These are phyloP conservation scores for Dasyprocta punctata DNA, from an alignment of 2,113 vertebrate genomes.

Conservation along the genomic window DNA sequence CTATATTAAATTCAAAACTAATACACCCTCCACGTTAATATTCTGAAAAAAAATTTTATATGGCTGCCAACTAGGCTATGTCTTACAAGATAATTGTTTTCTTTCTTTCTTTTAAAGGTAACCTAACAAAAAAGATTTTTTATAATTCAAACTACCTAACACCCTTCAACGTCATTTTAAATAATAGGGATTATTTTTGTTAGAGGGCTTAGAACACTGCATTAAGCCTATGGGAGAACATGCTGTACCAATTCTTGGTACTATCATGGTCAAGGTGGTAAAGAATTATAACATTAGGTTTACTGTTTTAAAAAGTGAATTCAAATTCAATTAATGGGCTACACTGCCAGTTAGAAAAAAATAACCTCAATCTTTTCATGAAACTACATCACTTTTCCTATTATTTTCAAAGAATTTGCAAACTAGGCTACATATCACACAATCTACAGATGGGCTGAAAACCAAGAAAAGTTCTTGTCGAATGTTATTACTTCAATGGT, in stretches of 20 bases:
- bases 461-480: neutral
- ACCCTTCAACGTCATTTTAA: neutral
- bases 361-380: neutral
- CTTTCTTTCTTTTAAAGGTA: neutral
- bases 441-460: neutral
- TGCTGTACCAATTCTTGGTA: neutral
- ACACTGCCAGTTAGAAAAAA: neutral
- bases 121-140: neutral
- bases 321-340: neutral
- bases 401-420: neutral
- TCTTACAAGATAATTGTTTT: neutral
- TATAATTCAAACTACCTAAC: neutral
- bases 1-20: neutral
- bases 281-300: neutral
- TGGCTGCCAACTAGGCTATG: neutral
- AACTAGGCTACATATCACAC: neutral
- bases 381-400: neutral
- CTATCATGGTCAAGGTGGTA: neutral
- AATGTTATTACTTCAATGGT: neutral
- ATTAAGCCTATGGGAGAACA: neutral
- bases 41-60: conserved; percentile 38
- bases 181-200: neutral
- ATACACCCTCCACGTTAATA: neutral
- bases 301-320: neutral
- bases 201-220: neutral